A percentile compares a stretch with the other conserved stretches of the same genome.
Conservation (phyloP, 2,113 vertebrate genomes). For the Rhombomys opimus region DNA sequence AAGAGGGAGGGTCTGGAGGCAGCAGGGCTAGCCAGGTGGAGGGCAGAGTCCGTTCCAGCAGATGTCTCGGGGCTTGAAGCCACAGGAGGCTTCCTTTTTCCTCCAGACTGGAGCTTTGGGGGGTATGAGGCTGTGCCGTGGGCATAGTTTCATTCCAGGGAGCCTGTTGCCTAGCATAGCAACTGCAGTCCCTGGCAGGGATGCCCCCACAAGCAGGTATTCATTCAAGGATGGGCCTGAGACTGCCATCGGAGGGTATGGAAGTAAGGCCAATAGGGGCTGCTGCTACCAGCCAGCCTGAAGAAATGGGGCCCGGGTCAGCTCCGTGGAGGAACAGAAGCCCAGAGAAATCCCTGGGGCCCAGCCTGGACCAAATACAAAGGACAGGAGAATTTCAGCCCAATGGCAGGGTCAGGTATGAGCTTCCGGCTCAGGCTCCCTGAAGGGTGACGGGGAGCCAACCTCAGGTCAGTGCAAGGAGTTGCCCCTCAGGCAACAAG, state of each 20-base stretch:
- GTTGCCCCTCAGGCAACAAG: neutral
- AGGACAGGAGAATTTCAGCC: neutral
- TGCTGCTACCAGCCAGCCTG: neutral
- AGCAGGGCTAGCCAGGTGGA: neutral
- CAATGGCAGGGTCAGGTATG: no score
- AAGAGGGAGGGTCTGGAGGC: neutral
- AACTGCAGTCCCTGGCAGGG: neutral
- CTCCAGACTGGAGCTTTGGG: neutral
- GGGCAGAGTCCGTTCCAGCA: rapidly evolving
- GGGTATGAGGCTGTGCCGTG: neutral
- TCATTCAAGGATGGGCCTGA: neutral
- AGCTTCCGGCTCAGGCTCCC: neutral
- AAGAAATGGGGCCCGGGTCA: neutral
- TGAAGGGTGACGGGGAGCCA: neutral
- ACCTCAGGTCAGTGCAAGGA: neutral
- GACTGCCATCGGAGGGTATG: neutral
- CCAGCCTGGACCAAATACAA: neutral
- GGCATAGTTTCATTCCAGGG: neutral
- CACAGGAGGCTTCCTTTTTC: neutral
- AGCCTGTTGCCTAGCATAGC: neutral
- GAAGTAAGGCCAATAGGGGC: neutral
- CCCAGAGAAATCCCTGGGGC: neutral
- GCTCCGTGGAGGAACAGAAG: neutral
- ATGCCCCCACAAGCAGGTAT: no score
- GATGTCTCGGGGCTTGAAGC: rapidly evolving